Evolutionary conservation across 2,888 invertebrate genomes (phyloP).

Genomic region (Aromia moschata): DNA sequence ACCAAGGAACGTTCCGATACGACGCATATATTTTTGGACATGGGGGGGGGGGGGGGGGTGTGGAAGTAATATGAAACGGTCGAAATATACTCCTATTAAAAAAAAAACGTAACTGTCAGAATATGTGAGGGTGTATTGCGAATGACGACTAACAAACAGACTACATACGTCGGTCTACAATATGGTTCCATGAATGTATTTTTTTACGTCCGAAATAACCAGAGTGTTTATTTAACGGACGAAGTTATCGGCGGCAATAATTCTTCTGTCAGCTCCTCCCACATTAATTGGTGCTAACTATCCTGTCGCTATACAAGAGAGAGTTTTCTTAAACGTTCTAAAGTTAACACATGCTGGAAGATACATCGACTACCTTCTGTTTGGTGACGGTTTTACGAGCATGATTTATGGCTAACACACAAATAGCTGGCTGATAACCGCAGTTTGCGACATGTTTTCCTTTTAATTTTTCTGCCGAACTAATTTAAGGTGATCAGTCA

Average conservation of each 20-base stretch:
- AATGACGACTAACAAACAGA: too few species aligned
- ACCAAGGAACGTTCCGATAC: too few species aligned
- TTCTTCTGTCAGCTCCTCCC: conserved; percentile 45
- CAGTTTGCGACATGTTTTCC: conserved; percentile 54
- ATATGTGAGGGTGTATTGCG: too few species aligned
- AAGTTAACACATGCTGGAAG: conserved; percentile 53
- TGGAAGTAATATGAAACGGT: too few species aligned
- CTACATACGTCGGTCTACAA: too few species aligned
- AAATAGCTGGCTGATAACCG: conserved; percentile 52
- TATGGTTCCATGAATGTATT: background rate
- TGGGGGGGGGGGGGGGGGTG: too few species aligned
- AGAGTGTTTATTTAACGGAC: conserved; percentile 34
- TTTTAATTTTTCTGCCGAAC: conserved; percentile 19
- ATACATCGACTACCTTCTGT: conserved; percentile 57
- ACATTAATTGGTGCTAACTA: conserved; percentile 51
- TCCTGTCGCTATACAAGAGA: conserved; percentile 50
- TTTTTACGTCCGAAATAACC: conserved; percentile 5
- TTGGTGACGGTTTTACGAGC: conserved; percentile 54
- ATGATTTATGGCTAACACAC: conserved; percentile 41
- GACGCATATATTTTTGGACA: too few species aligned
- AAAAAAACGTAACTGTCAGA: too few species aligned
- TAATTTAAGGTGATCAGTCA: conserved; percentile 10
- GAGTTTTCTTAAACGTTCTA: conserved; percentile 53
- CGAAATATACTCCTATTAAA: too few species aligned
- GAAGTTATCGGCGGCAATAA: conserved; percentile 39